Evolutionary conservation across 2,113 vertebrate species (phyloP), one percentile per base, ranked within the genome.

Genomic region (Erythrocercus mccallii): DNA sequence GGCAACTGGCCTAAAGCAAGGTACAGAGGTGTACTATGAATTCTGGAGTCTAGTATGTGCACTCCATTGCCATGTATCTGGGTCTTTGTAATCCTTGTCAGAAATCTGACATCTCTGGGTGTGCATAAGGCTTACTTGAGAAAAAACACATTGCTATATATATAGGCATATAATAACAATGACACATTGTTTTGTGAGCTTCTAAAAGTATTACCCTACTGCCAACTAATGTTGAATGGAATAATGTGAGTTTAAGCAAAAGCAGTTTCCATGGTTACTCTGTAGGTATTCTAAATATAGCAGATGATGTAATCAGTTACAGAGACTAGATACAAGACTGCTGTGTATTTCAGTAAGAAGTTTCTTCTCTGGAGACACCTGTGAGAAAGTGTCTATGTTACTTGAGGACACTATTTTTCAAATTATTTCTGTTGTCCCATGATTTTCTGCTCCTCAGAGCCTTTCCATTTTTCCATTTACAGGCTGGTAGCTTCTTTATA

Each of bases 221-320:
- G 93, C 86, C 93, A 93, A 78, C 86, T 97, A 94, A 96, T 97
- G 88, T 94, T 68, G 66, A 97, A 96, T 81, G 91, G 96, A 97
- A 93, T 95, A 95, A 96, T 92, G 83, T 86, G 90, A 97, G 74
- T 97, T 97, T 97, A 97, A 97, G 97, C 77, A 96, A 97, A 97
- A 97, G 94, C 97, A 97, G 98, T 98, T 98, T 97, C 98, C 97
- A 98, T 98, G 97, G 98, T 97, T 95, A 98, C 97, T 89, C 38
- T 93, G 92, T 95, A 96, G 86, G 85, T 96, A 86, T 95, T 86
- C 98, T 98, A 98, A 98, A 98, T 97, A 98, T 98, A 98, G 97
- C 27, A 58, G 91, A 97, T 98, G 97, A 98, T 97, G 98, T 98
- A 96, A 98, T 97, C 89, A 62, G 88, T 90, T 94, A 57, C 95